Evolutionary conservation across 2,797 vertebrate genomes (phyloP), one percentile per base, ranked within the genome.

Genomic region (Alauda arvensis): DNA sequence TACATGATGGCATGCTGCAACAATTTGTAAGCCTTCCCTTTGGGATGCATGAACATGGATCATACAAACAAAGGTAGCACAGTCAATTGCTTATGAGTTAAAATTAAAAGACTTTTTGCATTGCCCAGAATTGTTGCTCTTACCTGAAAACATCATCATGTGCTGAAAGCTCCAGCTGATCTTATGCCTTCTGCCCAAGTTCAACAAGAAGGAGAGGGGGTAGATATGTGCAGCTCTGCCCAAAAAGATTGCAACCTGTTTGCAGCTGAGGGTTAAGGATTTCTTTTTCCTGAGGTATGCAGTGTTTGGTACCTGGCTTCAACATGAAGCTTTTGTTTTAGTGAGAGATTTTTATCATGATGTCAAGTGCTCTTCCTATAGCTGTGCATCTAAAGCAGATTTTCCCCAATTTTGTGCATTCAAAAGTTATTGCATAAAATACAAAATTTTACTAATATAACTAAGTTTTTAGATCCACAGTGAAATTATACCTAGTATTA

Each of bases 101-200:
- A 57, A 85, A 60, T 18, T 8, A 52, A 24, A 52, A 24, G 7
- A 31, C 26, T 40, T 51, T n/a, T 55, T 18, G 3, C 26, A 52
- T 59, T 51, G 61, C 7, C 8, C 40, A 51, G 60, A 12, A 43
- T 59, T 61, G 79, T 88, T 56, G 23, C 8, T 31, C 74, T 97
- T 97, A 99, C 99, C 99, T 97, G 99, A 98, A 97, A 99, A 99
- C 99, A 99, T 99, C 99, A 99, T 98, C 99, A 99, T 99, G 93
- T 99, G 98, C 95, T 99, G 99, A 96, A 99, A 98, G 96, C 98
- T 99, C 95, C 98, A 98, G 69, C 97, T 98, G 88, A 99, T 99
- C 97, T 99, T 99, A 96, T 99, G 98, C 51, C 98, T 98, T 92
- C 98, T 98, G 59, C 99, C 98, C 67, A 99, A 96, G 96, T 99